These are phyloP conservation scores for Agrotis segetum DNA, from an alignment of 2,888 invertebrate species.

Conservation along the genomic window DNA sequence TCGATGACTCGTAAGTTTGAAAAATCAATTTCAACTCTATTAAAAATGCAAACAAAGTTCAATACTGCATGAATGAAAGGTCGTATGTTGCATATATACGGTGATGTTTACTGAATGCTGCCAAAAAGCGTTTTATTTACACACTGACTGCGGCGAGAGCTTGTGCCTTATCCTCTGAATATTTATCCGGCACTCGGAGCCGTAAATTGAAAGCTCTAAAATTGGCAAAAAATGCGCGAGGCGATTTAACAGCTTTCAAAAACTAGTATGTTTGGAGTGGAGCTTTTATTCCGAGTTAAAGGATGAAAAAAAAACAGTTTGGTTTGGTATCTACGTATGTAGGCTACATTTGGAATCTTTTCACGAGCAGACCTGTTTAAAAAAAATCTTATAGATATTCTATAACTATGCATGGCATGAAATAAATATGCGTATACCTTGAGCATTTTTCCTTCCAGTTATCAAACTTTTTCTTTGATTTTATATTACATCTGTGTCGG, in stretches of 20 bases:
- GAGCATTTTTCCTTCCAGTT: not conserved
- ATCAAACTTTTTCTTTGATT: not conserved
- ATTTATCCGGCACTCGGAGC: conserved; percentile 42
- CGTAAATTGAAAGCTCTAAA: conserved; percentile 14
- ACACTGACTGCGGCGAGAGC: conserved; percentile 38
- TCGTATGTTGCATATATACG: not conserved
- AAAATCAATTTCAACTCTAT: not conserved
- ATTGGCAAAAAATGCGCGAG: not conserved
- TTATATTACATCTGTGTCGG: not conserved
- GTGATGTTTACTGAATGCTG: conserved; percentile 25
- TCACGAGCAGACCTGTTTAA: too few relatives aligned
- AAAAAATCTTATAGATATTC: too few relatives aligned
- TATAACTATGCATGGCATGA: not conserved
- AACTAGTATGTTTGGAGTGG: too few relatives aligned
- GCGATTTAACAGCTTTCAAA: conserved; percentile 8
- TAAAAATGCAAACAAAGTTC: not conserved
- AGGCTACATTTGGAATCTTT: not conserved
- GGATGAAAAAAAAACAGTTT: not conserved
- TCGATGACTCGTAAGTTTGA: not conserved
- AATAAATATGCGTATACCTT: not conserved
- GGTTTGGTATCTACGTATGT: not conserved
- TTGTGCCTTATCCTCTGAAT: conserved; percentile 48
- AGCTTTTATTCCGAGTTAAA: not conserved
- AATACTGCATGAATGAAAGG: not conserved
- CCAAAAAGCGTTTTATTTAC: conserved; percentile 46